Evolutionary conservation across 37 sponge, comb jelly and placozoan genomes (phyloP).

Genomic region (Ianthella basta): DNA sequence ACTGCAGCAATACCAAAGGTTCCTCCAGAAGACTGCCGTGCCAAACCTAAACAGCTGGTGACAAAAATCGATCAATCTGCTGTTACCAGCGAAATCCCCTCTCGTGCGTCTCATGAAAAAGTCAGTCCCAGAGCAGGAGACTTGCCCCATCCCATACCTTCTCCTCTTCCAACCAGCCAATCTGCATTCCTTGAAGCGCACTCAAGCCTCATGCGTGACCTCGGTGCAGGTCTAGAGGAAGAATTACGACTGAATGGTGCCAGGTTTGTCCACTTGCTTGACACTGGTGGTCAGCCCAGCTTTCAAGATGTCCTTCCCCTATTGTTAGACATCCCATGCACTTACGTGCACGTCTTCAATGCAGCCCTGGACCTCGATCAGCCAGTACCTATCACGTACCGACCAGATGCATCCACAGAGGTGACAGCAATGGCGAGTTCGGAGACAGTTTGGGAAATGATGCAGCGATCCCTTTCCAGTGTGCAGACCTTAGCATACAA

Average conservation of each 20-base stretch:
- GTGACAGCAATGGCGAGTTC: neutral
- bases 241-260: neutral
- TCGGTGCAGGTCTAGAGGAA: neutral
- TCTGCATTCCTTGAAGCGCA: neutral
- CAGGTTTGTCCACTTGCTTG: neutral
- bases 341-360: slow-evolving; percentile 5
- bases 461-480: neutral
- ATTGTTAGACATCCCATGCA: neutral
- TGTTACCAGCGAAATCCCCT: too few species aligned
- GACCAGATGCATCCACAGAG: neutral
- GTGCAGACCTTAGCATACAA: slow-evolving; percentile 1
- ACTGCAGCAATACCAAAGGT: too few species aligned
- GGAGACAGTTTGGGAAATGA: neutral
- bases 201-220: neutral
- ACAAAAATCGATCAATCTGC: too few species aligned
- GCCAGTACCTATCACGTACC: neutral
- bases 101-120: too few species aligned
- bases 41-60: too few species aligned
- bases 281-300: slow-evolving; percentile 18
- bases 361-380: neutral
- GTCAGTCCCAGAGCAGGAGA: too few species aligned
- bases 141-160: too few species aligned
- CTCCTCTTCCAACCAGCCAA: too few species aligned
- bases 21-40: too few species aligned
- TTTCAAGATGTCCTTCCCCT: slow-evolving; percentile 23